phyloP scores from a whole-genome alignment of 2,113 vertebrate genomes.

The Geococcyx californianus region DNA sequence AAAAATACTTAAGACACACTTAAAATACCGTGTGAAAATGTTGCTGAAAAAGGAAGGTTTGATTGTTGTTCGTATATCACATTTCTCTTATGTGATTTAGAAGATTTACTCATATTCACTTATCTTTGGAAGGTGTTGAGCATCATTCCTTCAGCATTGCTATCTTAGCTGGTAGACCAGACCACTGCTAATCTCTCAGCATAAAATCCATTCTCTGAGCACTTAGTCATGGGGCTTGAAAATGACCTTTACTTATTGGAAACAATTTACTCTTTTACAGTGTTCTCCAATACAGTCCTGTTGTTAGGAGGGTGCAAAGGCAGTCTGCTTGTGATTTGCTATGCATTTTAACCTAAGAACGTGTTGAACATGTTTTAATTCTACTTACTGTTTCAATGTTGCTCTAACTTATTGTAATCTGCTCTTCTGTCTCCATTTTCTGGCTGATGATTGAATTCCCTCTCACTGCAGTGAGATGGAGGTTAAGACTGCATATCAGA shows the following conservation, averaged over 20 bases:
- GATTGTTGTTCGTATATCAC: background rate
- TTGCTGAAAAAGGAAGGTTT: background rate
- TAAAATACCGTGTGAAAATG: background rate
- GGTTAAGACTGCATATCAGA: background rate
- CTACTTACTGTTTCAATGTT: background rate
- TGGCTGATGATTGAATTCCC: background rate
- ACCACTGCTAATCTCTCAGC: background rate
- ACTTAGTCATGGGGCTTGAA: background rate
- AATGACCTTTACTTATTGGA: background rate
- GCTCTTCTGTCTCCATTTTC: background rate
- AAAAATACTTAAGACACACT: background rate
- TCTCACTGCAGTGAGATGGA: background rate
- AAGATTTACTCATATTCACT: background rate
- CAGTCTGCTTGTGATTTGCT: background rate
- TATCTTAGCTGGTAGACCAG: background rate
- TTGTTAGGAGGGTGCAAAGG: background rate
- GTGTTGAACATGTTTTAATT: background rate
- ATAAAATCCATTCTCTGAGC: background rate
- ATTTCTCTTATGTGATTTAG: background rate
- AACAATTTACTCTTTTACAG: background rate
- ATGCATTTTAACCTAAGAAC: background rate
- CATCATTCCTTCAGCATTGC: background rate
- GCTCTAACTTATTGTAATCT: background rate
- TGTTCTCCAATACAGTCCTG: background rate
- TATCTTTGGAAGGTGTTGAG: background rate